phyloP scores from a whole-genome alignment of 2,113 vertebrate species.

The Menura novaehollandiae region DNA sequence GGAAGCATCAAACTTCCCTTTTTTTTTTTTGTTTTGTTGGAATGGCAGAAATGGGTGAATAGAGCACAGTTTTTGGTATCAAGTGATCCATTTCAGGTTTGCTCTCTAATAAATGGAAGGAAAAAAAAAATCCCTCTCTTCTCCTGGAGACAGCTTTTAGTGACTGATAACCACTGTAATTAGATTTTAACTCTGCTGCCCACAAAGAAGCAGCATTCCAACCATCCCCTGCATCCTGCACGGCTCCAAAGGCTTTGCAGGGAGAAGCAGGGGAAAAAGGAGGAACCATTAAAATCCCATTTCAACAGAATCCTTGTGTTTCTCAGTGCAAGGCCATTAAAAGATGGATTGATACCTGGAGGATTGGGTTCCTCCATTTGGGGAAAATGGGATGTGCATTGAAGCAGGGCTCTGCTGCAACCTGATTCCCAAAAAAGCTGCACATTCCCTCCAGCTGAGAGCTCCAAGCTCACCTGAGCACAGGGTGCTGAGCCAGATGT shows the following conservation, averaged over 20 bases:
- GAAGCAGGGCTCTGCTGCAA: not conserved
- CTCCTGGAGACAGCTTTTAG: not conserved
- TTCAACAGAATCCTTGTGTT: conserved; percentile 3
- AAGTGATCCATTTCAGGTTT: not conserved
- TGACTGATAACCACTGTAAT: not conserved
- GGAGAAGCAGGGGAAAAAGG: not conserved
- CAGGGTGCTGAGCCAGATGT: not conserved
- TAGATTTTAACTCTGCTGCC: not conserved
- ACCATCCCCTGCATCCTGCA: not conserved
- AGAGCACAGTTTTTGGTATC: not conserved
- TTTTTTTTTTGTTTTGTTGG: not conserved
- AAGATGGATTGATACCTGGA: not conserved
- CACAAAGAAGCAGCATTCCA: conserved; percentile 2
- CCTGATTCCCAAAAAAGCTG: not conserved
- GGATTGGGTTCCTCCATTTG: not conserved
- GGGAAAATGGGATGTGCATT: not conserved
- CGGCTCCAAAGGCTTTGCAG: not conserved
- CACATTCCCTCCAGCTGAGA: not conserved
- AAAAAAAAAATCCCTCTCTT: not conserved
- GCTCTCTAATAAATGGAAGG: not conserved
- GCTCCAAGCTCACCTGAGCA: fast-evolving
- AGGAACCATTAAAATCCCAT: not conserved
- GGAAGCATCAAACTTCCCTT: not conserved
- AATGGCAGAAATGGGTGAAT: not conserved
- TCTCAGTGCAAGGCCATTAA: not conserved